phyloP scores from a whole-genome alignment of 2,888 invertebrate species.

The Buathra laborator region DNA sequence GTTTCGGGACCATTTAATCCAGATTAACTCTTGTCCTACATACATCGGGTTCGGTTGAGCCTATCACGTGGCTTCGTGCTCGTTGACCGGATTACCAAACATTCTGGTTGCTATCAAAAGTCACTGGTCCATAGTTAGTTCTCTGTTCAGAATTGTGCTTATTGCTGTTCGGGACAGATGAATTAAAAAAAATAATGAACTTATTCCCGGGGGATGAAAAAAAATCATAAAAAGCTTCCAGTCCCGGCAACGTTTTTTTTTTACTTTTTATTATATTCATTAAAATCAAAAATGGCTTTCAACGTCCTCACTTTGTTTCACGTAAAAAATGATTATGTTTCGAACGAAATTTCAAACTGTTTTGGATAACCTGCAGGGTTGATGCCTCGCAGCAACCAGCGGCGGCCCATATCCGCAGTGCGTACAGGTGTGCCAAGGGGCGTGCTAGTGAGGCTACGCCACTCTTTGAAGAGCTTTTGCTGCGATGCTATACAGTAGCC shows the following conservation, averaged over 20 bases:
- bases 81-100: conserved; percentile 60
- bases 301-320: neutral
- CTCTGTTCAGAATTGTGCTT: conserved; percentile 12
- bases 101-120: conserved; percentile 28
- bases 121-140: conserved; percentile 21
- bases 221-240: neutral
- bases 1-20: conserved; percentile 62
- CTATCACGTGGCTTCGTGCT: conserved; percentile 59
- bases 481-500: conserved; percentile 3
- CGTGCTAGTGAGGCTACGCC: conserved; percentile 13
- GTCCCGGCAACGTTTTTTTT: neutral
- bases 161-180: conserved; percentile 15
- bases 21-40: conserved; percentile 67
- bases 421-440: conserved; percentile 57
- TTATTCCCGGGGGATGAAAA: neutral
- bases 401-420: conserved; percentile 51
- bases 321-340: neutral
- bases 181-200: conserved; percentile 10
- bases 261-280: neutral
- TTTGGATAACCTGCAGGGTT: neutral
- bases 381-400: neutral
- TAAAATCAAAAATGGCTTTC: neutral
- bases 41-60: conserved; percentile 57
- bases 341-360: neutral
- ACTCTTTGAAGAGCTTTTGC: conserved; percentile 38